Evolutionary conservation across 2,113 vertebrate genomes (phyloP).

Genomic region (Phyllostomus discolor): DNA sequence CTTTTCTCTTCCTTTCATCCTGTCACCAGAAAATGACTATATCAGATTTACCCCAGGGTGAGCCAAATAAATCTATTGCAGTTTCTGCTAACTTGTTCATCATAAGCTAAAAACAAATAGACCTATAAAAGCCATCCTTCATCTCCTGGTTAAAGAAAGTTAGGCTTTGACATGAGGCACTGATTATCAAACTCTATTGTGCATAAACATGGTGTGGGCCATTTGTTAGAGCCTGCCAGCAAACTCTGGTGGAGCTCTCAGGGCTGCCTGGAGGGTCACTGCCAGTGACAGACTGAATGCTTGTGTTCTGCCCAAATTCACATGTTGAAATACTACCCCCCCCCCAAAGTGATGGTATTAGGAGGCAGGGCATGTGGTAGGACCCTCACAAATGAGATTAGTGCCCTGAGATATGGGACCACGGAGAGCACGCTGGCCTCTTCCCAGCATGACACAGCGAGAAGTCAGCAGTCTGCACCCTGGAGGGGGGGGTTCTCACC

Average conservation of each 20-base stretch:
- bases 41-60: not conserved
- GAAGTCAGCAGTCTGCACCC: not conserved
- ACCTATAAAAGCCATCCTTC: not conserved
- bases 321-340: not conserved
- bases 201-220: accelerated
- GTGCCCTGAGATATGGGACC: not conserved
- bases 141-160: not conserved
- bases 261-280: not conserved
- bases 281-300: not conserved
- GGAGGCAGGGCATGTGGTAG: not conserved
- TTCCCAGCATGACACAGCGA: not conserved
- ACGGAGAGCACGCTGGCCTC: not conserved
- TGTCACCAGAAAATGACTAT: not conserved
- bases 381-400: not conserved
- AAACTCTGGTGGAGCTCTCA: not conserved
- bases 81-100: not conserved
- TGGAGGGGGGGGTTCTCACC: not conserved
- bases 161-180: not conserved
- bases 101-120: not conserved
- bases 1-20: not conserved
- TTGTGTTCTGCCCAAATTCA: not conserved
- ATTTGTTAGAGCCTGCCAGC: not conserved
- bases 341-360: not conserved
- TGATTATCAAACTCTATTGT: not conserved
- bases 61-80: not conserved